Evolutionary conservation across 2,113 vertebrate species (phyloP), one percentile per base, ranked within the genome.

Genomic region (Manacus vitellinus): DNA sequence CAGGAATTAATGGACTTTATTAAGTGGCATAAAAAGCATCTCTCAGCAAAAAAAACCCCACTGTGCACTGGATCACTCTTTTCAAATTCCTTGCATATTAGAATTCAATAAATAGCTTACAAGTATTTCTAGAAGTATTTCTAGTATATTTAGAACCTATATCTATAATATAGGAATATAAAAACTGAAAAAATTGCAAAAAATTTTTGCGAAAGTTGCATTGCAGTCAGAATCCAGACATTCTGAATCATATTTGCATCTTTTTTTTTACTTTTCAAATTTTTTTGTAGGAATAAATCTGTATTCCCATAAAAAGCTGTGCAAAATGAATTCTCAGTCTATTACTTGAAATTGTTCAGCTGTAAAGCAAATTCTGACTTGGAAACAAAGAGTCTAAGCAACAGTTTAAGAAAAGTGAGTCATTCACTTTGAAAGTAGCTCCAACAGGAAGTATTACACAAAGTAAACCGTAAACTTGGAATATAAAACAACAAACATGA

Each of bases 1-100:
- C 44, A 66, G 72, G 79, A 96, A 95, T 77, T 89, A 91, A 91
- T 16, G 90, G 76, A 80, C 59, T 81, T 85, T 52, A 71, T 52
- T 56, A 58, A 88, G 33, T 71, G 68, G 44, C 52, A 71, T 67
- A 52, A 88, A 93, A 90, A 88, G 63, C 52, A 88, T 55, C 63
- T 80, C 75, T 81, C 68, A 91, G 88, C 31, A 84, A 85, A 92
- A 91, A 74, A 87, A 55, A 33, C 1, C 0, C 23, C 13, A 62
- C 9, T 14, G 13, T 73, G 74, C 37, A 46, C 41, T 66, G n/a
- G 31, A 76, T 58, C 14, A 83, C 68, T 88, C n/a, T 41, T 27
- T 83, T 58, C 24, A 80, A 85, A 35, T 63, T 92, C 55, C 44
- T 88, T 67, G 24, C 51, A 67, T 25, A 20, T 55, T 70, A 44